Conservation (phyloP, 2,888 invertebrate genomes). For the Meganola albula region DNA sequence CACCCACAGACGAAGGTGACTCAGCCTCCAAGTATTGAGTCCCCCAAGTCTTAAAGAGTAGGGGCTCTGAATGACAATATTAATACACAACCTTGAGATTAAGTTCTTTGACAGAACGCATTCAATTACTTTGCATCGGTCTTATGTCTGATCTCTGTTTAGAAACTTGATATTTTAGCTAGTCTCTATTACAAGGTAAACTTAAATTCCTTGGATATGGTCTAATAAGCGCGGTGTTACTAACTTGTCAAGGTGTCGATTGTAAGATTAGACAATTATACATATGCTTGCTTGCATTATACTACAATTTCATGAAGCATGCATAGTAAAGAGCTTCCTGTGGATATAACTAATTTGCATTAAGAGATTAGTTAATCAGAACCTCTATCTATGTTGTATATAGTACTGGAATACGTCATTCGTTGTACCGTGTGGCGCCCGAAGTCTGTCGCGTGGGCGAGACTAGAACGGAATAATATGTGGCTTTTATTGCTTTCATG, state of each 20-base stretch:
- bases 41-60: too few species aligned
- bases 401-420: conserved; percentile 15
- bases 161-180: conserved; percentile 40
- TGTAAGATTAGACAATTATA: conserved; percentile 14
- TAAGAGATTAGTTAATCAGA: conserved; percentile 26
- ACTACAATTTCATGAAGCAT: conserved; percentile 22
- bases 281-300: conserved; percentile 10
- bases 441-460: conserved; percentile 66
- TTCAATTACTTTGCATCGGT: too few species aligned
- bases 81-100: too few species aligned
- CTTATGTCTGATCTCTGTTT: conserved; percentile 31
- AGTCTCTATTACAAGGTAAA: conserved; percentile 45
- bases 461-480: conserved; percentile 54
- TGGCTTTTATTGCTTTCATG: conserved; percentile 60
- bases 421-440: conserved; percentile 52
- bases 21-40: too few species aligned
- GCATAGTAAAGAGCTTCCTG: conserved; percentile 22
- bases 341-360: conserved; percentile 29
- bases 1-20: too few species aligned
- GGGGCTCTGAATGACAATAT: too few species aligned
- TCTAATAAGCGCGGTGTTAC: conserved; percentile 38
- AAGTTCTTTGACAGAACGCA: too few species aligned
- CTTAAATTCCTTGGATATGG: conserved; percentile 49
- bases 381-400: conserved; percentile 20
- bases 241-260: conserved; percentile 21